phyloP scores from a whole-genome alignment of 2,888 invertebrate genomes.

The Pristionchus japonicus region DNA sequence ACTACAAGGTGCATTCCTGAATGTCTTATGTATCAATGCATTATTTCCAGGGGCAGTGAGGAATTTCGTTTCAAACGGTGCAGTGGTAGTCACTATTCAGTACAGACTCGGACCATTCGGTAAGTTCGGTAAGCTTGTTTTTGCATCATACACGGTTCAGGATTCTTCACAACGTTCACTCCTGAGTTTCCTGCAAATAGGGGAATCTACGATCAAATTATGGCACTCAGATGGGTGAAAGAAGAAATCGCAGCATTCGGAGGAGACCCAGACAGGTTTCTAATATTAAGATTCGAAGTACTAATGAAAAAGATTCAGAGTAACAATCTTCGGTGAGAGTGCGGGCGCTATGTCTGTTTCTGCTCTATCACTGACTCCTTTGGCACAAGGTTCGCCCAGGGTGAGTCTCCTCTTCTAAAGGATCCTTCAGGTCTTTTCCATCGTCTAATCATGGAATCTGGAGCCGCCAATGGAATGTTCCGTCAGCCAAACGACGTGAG shows the following conservation, averaged over 20 bases:
- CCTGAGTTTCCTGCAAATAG: neutral
- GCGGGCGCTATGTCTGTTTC: neutral
- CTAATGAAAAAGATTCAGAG: neutral
- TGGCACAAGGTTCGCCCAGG: neutral
- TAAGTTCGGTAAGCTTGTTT: no score
- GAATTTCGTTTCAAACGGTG: constrained; percentile 48
- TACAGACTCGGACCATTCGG: constrained; percentile 63
- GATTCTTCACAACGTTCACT: constrained; percentile 30
- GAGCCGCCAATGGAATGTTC: neutral
- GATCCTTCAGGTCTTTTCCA: neutral
- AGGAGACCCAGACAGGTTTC: neutral
- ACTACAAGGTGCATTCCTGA: neutral
- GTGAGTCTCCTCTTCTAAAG: no score
- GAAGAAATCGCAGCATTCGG: constrained; percentile 10
- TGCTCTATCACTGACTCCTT: neutral
- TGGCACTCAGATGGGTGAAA: constrained; percentile 12
- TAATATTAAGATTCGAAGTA: neutral
- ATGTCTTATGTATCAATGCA: no score
- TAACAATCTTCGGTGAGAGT: constrained; percentile 29
- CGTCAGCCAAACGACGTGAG: neutral
- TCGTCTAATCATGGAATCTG: neutral
- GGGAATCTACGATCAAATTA: constrained; percentile 19
- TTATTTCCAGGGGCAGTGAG: no score
- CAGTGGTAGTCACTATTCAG: constrained; percentile 63
- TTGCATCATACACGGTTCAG: neutral